Evolutionary conservation across 2,113 vertebrate genomes (phyloP).

Genomic region (Pteropus alecto): DNA sequence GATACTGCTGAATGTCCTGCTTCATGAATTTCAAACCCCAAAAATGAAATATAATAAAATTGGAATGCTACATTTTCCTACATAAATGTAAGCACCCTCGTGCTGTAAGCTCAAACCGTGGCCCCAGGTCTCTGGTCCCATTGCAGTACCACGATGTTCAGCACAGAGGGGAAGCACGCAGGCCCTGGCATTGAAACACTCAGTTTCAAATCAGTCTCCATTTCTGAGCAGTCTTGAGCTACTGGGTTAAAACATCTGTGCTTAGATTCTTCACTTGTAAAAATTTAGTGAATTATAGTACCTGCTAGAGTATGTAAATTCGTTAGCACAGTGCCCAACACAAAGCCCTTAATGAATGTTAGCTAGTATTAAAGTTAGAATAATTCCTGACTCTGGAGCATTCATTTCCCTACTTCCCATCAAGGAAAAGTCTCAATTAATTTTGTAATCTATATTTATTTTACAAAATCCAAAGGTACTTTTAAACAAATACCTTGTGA

Average conservation of each 20-base stretch:
- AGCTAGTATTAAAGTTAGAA: neutral
- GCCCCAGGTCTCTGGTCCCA: neutral
- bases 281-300: neutral
- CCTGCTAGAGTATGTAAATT: neutral
- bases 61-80: neutral
- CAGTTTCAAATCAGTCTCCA: neutral
- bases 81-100: neutral
- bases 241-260: neutral
- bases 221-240: neutral
- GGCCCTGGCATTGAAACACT: fast-evolving
- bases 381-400: neutral
- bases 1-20: neutral
- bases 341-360: conserved; percentile 3
- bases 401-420: neutral
- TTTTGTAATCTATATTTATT: neutral
- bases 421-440: neutral
- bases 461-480: neutral
- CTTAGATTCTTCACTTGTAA: neutral
- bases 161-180: neutral
- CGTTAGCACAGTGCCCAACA: neutral
- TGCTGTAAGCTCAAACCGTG: neutral
- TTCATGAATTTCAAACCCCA: neutral
- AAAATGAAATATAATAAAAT: neutral
- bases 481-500: neutral
- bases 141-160: neutral